Evolutionary conservation across 2,797 vertebrate genomes (phyloP).

Genomic region (Acipenser transmontanus): DNA sequence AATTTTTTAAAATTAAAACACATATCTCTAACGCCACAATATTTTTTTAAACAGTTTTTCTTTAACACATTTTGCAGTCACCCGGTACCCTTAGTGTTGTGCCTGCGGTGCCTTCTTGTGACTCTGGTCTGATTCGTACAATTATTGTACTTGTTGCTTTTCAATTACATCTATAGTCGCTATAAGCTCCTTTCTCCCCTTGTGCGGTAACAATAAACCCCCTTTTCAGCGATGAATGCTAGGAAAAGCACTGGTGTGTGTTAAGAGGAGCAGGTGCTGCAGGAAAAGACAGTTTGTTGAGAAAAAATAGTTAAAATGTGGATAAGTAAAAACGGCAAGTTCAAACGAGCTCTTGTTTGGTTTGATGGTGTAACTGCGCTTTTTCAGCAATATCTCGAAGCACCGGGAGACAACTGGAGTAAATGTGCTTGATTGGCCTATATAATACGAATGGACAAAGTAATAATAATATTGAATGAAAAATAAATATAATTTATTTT

Average conservation of each 20-base stretch:
- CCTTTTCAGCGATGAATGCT: constrained; percentile 41
- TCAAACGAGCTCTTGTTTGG: constrained; percentile 46
- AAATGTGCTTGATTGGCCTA: not conserved
- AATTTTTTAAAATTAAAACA: not conserved
- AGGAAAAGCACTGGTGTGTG: constrained; percentile 41
- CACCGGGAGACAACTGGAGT: constrained; percentile 2
- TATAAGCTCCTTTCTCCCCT: constrained; percentile 42
- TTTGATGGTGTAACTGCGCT: constrained; percentile 41
- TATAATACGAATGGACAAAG: constrained; percentile 8
- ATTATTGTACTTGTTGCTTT: constrained; percentile 42
- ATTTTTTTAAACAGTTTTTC: not conserved
- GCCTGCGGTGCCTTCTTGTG: constrained; percentile 33
- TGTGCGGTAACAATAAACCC: constrained; percentile 39
- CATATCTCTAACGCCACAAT: constrained; percentile 5
- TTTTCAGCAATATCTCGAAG: constrained; percentile 22
- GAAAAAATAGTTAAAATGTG: constrained; percentile 23
- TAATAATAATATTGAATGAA: no score
- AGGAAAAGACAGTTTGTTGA: constrained; percentile 24
- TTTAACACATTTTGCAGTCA: constrained; percentile 30
- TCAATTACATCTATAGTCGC: constrained; percentile 41
- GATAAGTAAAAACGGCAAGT: constrained; percentile 42
- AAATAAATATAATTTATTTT: no score
- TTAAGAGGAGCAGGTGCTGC: constrained; percentile 61
- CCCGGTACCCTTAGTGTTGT: constrained; percentile 30
- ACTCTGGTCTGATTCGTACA: constrained; percentile 28